Evolutionary conservation across 64 coral and sea anemone species (phyloP), one percentile per base, ranked within the genome.

Genomic region (Stichodactyla mertensii): DNA sequence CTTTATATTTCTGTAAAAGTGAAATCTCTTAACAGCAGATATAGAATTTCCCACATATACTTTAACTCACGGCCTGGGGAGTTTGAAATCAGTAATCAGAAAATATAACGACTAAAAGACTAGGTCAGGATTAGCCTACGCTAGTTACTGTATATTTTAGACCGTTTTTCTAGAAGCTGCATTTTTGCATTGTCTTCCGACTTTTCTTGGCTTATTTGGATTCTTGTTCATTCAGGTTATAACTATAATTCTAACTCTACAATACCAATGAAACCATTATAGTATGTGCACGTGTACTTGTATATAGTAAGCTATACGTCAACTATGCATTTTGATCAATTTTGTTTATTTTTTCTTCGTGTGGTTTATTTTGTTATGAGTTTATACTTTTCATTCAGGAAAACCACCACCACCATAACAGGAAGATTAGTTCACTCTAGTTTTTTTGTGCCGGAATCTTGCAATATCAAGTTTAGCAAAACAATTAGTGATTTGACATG

Each of bases 401-500:
- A 74, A 74, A 13, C 23, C 23, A 74, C 4, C 10, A 13, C 23
- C 8, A 27, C 12, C 69, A 27, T 28, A 74, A 74, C 69, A 74
- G 69, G 24, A 74, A 74, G 69, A 74, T 74, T 74, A 23, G 24
- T 74, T 74, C 26, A 74, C 69, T 74, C 27, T 31, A 19, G 24
- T 74, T 74, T 74, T 28, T 74, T 13, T 74, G n/a, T 31, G 24
- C 64, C 69, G 69, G 69, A 74, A 74, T 74, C 69, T 74, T 27
- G 69, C 6, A 74, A 74, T 74, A 74, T 74, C 69, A 36, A 74
- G 24, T 74, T 74, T 74, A 74, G 69, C 6, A 74, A 74, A 74
- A 74, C 24, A 31, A 45, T 74, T 27, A 27, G 24, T 27, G 22
- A 74, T 31, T 5, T 27, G 69, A 74, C 23, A 74, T 28, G 26